Base-by-base conservation (phyloP, 35 echinoderm and acorn worm genomes). In the Apostichopus californicus region DNA sequence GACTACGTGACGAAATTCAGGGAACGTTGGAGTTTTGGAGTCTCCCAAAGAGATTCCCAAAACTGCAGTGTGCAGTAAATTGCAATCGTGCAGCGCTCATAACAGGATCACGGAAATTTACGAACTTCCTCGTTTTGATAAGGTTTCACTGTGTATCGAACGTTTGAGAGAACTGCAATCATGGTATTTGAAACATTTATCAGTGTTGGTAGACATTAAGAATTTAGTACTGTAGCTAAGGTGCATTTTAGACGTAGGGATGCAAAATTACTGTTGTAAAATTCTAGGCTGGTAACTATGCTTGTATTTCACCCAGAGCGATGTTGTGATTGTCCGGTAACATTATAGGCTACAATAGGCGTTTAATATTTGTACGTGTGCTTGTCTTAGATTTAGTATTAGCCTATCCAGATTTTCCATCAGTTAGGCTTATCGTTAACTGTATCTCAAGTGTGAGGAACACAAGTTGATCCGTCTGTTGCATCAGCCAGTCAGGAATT, bases 1-100 rank as follows among this genome's bases (percentile, higher is more conserved):
- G 71, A 75, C 71, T 75, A 75, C 71, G 71, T 75, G 71, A 75
- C 71, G 71, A 75, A 75, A 75, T 75, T 75, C 71, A 75, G 71
- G 7, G 71, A 75, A 75, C 71, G 21, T 75, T 75, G 11, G 71
- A 75, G n/a, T 75, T 75, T 75, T 75, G 71, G 71, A 75, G 71
- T 75, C 71, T 75, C 20, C 17, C 20, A 18, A 22, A 18, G 71
- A 75, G 71, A 75, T 75, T 75, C 71, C 71, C 71, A 75, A 75
- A 75, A 20, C 71, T 75, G 71, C 71, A 20, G 71, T 75, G 71
- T 75, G 64, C 18, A 75, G 71, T 18, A 75, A 75, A 75, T 75
- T 75, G 71, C 71, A 75, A n/a, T 75, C 12, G 17, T 18, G 71
- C n/a, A 18, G 21, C 71, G 71, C 71, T 75, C 71, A 9, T 8